Evolutionary conservation across 2,888 invertebrate species (phyloP).

Genomic region (Mythimna impura): DNA sequence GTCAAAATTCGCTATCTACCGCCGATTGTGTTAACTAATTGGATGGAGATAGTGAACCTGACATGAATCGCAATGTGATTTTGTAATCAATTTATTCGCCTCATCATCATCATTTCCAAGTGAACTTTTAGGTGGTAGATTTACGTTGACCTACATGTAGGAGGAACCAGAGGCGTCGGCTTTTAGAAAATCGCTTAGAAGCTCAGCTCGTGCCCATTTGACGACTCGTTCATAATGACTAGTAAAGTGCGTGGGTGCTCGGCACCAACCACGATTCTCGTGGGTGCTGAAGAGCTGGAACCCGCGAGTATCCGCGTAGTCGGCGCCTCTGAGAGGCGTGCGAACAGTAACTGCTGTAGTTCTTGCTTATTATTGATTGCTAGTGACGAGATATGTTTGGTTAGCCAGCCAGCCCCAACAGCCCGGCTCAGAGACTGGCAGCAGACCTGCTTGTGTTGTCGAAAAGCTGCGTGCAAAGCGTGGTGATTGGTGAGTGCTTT

Average conservation of each 20-base stretch:
- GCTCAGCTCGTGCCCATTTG: too few relatives aligned
- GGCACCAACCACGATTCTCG: too few relatives aligned
- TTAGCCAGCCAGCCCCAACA: conserved; percentile 56
- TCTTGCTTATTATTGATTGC: conserved; percentile 35
- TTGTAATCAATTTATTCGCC: background rate
- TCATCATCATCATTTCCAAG: background rate
- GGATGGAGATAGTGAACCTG: background rate
- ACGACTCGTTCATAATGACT: too few relatives aligned
- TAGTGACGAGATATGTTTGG: conserved; percentile 54
- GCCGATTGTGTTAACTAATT: background rate
- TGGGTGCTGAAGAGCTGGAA: too few relatives aligned
- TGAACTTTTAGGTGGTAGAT: background rate
- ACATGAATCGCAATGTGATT: background rate
- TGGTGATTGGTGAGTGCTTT: conserved; percentile 47
- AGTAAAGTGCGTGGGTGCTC: too few relatives aligned
- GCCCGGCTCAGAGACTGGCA: conserved; percentile 37
- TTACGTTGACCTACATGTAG: background rate
- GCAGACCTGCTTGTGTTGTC: conserved; percentile 38
- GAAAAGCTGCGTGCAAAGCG: conserved; percentile 49
- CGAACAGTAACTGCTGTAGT: conserved; percentile 9
- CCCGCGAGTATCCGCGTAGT: too few relatives aligned
- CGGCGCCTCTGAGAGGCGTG: background rate
- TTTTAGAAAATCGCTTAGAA: too few relatives aligned
- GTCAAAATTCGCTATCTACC: background rate
- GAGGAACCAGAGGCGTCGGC: background rate